Conservation (phyloP, 2,113 vertebrate genomes). For the Tretioscincus oriximinensis region DNA sequence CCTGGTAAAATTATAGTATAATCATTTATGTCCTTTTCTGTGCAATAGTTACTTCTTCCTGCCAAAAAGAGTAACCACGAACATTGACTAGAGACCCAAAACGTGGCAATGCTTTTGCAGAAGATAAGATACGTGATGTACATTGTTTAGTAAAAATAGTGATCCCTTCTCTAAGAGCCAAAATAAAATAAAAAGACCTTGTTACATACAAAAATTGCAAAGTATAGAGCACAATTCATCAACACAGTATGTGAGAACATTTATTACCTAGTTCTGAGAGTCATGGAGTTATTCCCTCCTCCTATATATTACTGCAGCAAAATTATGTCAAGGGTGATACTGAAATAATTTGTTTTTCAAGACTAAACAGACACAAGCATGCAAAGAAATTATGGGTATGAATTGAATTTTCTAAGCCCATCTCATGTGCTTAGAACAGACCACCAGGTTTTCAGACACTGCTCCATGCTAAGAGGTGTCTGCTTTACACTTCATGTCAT, state of each 20-base stretch:
- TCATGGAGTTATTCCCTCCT: constrained; percentile 8
- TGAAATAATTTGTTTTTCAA: constrained; percentile 21
- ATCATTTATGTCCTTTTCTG: neutral
- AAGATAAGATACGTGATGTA: neutral
- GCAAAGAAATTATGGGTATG: neutral
- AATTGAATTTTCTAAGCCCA: neutral
- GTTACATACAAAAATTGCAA: constrained; percentile 1
- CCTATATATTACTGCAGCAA: neutral
- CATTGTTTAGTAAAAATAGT: constrained; percentile 3
- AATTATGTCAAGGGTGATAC: constrained; percentile 3
- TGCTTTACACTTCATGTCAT: neutral
- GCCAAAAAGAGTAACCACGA: constrained; percentile 29
- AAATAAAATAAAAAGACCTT: neutral
- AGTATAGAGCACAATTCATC: constrained; percentile 8
- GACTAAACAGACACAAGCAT: constrained; percentile 17
- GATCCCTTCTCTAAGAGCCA: neutral
- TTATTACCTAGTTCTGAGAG: too few species aligned
- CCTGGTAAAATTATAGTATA: constrained; percentile 5
- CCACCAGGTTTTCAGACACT: neutral
- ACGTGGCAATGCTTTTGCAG: neutral
- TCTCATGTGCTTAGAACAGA: neutral
- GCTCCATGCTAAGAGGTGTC: neutral
- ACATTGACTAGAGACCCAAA: neutral
- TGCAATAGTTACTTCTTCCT: constrained; percentile 3
- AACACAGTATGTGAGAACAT: neutral